These are phyloP conservation scores for Oedothorax gibbosus DNA, from an alignment of 1,140 invertebrate genomes.

Conservation along the genomic window DNA sequence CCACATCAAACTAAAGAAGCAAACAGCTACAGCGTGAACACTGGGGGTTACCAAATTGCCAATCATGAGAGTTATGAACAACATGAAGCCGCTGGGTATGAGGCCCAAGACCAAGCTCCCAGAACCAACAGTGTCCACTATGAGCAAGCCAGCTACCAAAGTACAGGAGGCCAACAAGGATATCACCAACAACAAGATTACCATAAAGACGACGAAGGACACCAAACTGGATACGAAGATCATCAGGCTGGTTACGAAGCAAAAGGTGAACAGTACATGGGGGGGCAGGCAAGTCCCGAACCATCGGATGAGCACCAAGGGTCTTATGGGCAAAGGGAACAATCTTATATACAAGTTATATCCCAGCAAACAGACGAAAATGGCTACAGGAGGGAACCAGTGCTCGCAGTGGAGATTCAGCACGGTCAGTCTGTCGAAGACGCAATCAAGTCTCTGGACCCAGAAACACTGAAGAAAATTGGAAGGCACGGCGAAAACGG, in stretches of 20 bases:
- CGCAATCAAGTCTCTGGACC: slow-evolving; percentile 46
- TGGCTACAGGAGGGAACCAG: slow-evolving; percentile 50
- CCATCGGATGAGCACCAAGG: background rate
- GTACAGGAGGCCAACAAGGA: background rate
- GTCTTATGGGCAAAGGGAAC: background rate
- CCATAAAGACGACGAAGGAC: background rate
- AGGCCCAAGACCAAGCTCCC: slow-evolving; percentile 2
- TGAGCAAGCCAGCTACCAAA: slow-evolving; percentile 27
- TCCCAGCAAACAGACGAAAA: slow-evolving; percentile 25
- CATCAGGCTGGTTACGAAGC: background rate
- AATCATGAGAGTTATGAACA: background rate
- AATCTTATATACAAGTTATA: slow-evolving; percentile 48
- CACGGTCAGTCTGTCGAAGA: slow-evolving; percentile 53
- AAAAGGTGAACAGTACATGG: background rate
- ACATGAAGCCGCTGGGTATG: slow-evolving; percentile 11
- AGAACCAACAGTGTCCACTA: slow-evolving; percentile 11
- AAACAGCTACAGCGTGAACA: background rate
- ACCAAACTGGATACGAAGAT: too few species aligned
- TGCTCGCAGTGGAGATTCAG: slow-evolving; percentile 44
- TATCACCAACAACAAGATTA: slow-evolving; percentile 30
- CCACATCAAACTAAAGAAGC: slow-evolving; percentile 9
- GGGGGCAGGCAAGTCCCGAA: background rate
- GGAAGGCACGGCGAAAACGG: slow-evolving; percentile 46
- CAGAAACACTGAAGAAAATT: slow-evolving; percentile 41
- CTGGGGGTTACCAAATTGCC: slow-evolving; percentile 15